Conservation (phyloP, 1,140 invertebrate species). For the Pissodes strobi region DNA sequence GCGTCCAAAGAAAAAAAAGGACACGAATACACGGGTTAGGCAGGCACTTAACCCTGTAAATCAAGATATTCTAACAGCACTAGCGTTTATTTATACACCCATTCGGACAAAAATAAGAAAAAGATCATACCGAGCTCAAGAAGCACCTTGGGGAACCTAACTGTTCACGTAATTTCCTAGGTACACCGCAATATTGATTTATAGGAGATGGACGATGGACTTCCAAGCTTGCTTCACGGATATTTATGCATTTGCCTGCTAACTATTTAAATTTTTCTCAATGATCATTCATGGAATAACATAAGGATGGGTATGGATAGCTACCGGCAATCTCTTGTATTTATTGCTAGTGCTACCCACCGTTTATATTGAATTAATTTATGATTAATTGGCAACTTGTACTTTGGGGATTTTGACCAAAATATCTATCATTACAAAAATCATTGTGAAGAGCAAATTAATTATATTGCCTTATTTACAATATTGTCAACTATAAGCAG, state of each 20-base stretch:
- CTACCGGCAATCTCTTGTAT: background rate
- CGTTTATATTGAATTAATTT: background rate
- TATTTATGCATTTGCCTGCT: conserved; percentile 30
- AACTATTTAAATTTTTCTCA: conserved; percentile 21
- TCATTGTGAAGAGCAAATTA: too few species aligned
- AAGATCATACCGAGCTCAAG: conserved; percentile 29
- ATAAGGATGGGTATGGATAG: background rate
- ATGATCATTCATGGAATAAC: conserved; percentile 1
- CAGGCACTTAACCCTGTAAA: conserved; percentile 38
- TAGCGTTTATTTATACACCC: conserved; percentile 35
- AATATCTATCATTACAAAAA: too few species aligned
- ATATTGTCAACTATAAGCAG: too few species aligned
- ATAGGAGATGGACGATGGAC: conserved; percentile 28
- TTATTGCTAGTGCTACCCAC: background rate
- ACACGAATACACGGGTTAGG: conserved; percentile 32
- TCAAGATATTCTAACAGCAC: conserved; percentile 38
- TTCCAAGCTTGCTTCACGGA: conserved; percentile 17
- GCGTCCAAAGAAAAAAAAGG: conserved; percentile 13
- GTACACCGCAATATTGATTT: conserved; percentile 36
- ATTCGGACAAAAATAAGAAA: conserved; percentile 31
- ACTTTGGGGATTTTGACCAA: background rate
- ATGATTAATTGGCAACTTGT: too few species aligned
- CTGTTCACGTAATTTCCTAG: conserved; percentile 35
- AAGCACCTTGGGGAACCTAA: conserved; percentile 38
- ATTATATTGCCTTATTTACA: too few species aligned